Conservation (phyloP, 92 coral and sea anemone species). For the Phenganax marumi region DNA sequence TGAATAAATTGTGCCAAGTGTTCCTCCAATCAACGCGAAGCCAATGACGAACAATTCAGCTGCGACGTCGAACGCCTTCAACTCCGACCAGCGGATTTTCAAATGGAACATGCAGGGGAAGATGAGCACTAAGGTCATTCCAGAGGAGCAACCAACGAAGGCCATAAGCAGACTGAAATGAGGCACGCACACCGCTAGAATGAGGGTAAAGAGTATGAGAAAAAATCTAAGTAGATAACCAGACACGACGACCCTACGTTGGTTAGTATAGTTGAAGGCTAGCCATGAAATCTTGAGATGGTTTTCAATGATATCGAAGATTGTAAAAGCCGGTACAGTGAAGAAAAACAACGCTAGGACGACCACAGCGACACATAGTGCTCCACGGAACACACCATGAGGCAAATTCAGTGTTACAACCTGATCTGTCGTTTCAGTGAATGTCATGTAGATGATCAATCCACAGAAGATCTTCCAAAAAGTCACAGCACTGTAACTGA, state of each 20-base stretch:
- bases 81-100: conserved; percentile 45
- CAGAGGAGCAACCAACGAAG: conserved; percentile 59
- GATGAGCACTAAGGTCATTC: conserved; percentile 57
- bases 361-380: conserved; percentile 55
- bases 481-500: conserved; percentile 61
- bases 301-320: conserved; percentile 60
- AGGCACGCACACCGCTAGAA: conserved; percentile 58
- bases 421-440: conserved; percentile 56
- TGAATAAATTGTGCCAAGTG: conserved; percentile 54
- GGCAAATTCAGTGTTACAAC: conserved; percentile 58
- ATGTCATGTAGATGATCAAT: conserved; percentile 52
- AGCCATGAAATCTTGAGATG: conserved; percentile 61
- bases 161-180: conserved; percentile 63
- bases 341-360: conserved; percentile 54
- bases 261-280: conserved; percentile 60
- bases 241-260: conserved; percentile 45
- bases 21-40: conserved; percentile 54
- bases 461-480: conserved; percentile 61
- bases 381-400: conserved; percentile 52
- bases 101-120: conserved; percentile 58
- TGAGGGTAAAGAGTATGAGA: conserved; percentile 48
- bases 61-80: conserved; percentile 43
- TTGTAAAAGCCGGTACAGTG: conserved; percentile 62
- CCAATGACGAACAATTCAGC: conserved; percentile 47
- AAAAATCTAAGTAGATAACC: conserved; percentile 51